Percentiles rank a stretch among this genome's conserved stretches.
phyloP scores from a whole-genome alignment of 1,140 invertebrate genomes.

The Drosophila yakuba region DNA sequence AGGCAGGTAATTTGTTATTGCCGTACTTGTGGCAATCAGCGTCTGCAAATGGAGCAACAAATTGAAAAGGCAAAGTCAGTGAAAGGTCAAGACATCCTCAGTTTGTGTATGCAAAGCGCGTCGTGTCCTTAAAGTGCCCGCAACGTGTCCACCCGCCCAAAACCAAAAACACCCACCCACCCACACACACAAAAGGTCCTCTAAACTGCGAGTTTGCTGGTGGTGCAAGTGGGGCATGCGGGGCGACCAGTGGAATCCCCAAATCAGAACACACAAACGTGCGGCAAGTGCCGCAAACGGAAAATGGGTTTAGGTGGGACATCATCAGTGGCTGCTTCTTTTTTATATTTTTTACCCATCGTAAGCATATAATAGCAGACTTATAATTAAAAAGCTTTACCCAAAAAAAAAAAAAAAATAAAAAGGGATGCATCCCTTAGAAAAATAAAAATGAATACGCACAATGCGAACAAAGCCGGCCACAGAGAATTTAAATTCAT shows the following conservation, averaged over 20 bases:
- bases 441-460: constrained; percentile 2
- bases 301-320: not conserved
- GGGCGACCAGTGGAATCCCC: constrained; percentile 41
- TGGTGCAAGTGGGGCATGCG: constrained; percentile 2
- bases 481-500: constrained; percentile 47
- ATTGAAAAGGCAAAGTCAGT: constrained; percentile 53
- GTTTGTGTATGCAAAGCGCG: constrained; percentile 63
- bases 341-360: constrained; percentile 22
- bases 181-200: constrained; percentile 44
- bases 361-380: constrained; percentile 42
- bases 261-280: constrained; percentile 67
- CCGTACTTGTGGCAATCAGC: constrained; percentile 76
- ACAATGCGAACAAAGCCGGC: constrained; percentile 11
- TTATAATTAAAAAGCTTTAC: constrained; percentile 45
- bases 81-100: constrained; percentile 33
- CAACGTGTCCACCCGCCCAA: constrained; percentile 42
- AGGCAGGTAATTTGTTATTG: constrained; percentile 67
- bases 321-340: constrained; percentile 1
- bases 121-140: constrained; percentile 75
- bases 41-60: constrained; percentile 69
- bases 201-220: constrained; percentile 15
- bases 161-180: constrained; percentile 12
- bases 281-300: constrained; percentile 1
- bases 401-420: constrained; percentile 5
- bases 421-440: constrained; percentile 8